A percentile compares a stretch with the other conserved stretches of the same genome.
phyloP scores from a whole-genome alignment of 1,140 invertebrate species.

The Piezodorus guildinii region DNA sequence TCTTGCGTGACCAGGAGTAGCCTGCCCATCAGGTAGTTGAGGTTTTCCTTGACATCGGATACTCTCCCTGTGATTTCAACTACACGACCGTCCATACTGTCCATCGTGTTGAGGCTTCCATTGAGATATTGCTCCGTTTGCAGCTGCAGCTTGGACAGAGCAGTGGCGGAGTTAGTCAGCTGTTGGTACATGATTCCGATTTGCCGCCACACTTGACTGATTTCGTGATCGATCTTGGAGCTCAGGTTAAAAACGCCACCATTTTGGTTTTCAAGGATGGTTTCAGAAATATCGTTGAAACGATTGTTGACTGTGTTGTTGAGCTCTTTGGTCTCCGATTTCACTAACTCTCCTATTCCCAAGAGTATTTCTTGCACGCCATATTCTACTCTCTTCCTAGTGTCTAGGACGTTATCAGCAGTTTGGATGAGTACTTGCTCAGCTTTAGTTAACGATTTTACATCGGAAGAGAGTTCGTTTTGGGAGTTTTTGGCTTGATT shows the following conservation, averaged over 20 bases:
- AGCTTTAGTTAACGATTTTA: slow-evolving; percentile 47
- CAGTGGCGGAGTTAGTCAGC: slow-evolving; percentile 58
- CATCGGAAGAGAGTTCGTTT: slow-evolving; percentile 26
- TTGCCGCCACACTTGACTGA: slow-evolving; percentile 47
- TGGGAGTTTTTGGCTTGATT: slow-evolving; percentile 35
- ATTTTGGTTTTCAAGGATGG: slow-evolving; percentile 61
- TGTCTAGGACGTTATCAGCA: slow-evolving; percentile 71
- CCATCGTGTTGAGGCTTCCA: slow-evolving; percentile 67
- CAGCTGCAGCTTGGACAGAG: slow-evolving; percentile 61
- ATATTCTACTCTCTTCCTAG: slow-evolving; percentile 71
- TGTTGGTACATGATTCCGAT: slow-evolving; percentile 67
- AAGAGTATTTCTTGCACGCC: slow-evolving; percentile 71
- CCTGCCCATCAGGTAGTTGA: slow-evolving; percentile 72
- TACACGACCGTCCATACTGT: slow-evolving; percentile 67
- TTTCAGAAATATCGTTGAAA: slow-evolving; percentile 54
- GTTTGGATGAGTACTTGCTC: slow-evolving; percentile 72
- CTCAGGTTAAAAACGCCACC: slow-evolving; percentile 61
- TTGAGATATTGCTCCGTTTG: slow-evolving; percentile 72
- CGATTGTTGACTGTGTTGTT: slow-evolving; percentile 54
- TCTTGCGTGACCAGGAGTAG: slow-evolving; percentile 72
- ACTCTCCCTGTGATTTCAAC: slow-evolving; percentile 61
- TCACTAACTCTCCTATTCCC: slow-evolving; percentile 61
- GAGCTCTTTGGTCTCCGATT: slow-evolving; percentile 48
- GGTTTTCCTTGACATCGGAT: slow-evolving; percentile 66
- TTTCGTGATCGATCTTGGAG: slow-evolving; percentile 63